Percentiles rank a stretch among this genome's conserved stretches.
Evolutionary conservation across 2,888 invertebrate genomes (phyloP).

Genomic region (Minunthozetes semirufus): DNA sequence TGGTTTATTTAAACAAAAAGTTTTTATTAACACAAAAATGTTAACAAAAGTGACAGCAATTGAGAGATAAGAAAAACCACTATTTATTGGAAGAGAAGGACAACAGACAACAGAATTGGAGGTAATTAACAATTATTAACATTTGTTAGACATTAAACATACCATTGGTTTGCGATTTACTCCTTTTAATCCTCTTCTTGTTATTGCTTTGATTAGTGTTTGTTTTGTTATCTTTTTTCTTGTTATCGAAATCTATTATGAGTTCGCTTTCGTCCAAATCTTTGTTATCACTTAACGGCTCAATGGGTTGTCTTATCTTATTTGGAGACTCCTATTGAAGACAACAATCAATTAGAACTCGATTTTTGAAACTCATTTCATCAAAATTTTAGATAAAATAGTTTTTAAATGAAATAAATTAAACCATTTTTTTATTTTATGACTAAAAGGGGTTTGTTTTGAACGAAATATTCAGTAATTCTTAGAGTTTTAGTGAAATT

Average conservation of each 20-base stretch:
- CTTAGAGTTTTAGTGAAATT: not conserved
- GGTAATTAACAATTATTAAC: not conserved
- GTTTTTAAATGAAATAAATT: not conserved
- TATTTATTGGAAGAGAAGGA: not conserved
- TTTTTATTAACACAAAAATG: too few relatives aligned
- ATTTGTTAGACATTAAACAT: not conserved
- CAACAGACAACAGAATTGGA: not conserved
- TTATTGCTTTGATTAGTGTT: not conserved
- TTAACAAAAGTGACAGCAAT: too few relatives aligned
- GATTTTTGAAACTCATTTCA: not conserved
- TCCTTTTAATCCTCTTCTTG: not conserved
- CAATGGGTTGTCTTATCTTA: not conserved
- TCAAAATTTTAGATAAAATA: not conserved
- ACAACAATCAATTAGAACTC: not conserved
- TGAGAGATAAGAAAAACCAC: too few relatives aligned
- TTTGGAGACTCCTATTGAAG: not conserved
- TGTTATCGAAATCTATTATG: conserved; percentile 8
- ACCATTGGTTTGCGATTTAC: not conserved
- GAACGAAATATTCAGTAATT: not conserved
- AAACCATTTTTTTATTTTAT: too few relatives aligned
- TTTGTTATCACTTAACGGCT: not conserved
- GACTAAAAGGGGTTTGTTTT: too few relatives aligned
- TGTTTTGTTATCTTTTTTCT: conserved; percentile 1
- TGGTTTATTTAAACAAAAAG: too few relatives aligned
- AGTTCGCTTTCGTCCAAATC: conserved; percentile 2